phyloP scores from a whole-genome alignment of 1,140 invertebrate genomes.

The Calephelis nemesis region DNA sequence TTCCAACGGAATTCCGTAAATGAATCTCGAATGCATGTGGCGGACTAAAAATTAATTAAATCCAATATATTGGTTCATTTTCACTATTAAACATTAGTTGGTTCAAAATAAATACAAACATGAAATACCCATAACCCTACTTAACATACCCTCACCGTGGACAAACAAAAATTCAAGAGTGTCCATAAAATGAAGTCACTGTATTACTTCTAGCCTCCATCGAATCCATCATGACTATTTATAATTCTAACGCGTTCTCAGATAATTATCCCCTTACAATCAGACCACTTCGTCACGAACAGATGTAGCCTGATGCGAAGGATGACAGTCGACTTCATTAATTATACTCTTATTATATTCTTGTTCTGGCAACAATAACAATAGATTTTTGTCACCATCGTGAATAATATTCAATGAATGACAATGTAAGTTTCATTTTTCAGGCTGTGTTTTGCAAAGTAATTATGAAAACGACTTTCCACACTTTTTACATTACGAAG shows the following conservation, averaged over 20 bases:
- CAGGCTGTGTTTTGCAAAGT: background rate
- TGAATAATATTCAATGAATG: constrained; percentile 11
- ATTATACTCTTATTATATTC: constrained; percentile 11
- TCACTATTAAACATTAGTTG: too few species aligned
- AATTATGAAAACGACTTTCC: too few species aligned
- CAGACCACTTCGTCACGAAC: constrained; percentile 6
- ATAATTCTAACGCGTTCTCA: background rate
- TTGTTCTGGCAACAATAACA: constrained; percentile 5
- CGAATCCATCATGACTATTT: background rate
- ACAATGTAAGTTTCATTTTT: constrained; percentile 4
- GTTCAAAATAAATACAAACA: too few species aligned
- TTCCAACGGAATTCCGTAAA: too few species aligned
- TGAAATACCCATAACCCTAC: too few species aligned
- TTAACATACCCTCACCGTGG: too few species aligned
- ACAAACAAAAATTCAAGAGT: too few species aligned
- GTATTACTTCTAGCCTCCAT: background rate
- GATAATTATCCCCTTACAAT: background rate
- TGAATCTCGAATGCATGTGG: too few species aligned
- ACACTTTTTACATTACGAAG: too few species aligned
- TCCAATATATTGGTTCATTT: too few species aligned
- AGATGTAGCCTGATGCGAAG: background rate
- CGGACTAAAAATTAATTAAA: too few species aligned
- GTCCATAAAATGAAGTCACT: too few species aligned
- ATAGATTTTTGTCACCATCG: constrained; percentile 12
- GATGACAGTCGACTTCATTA: constrained; percentile 6